phyloP scores from a whole-genome alignment of 1,140 invertebrate genomes.

The Metaphire vulgaris region DNA sequence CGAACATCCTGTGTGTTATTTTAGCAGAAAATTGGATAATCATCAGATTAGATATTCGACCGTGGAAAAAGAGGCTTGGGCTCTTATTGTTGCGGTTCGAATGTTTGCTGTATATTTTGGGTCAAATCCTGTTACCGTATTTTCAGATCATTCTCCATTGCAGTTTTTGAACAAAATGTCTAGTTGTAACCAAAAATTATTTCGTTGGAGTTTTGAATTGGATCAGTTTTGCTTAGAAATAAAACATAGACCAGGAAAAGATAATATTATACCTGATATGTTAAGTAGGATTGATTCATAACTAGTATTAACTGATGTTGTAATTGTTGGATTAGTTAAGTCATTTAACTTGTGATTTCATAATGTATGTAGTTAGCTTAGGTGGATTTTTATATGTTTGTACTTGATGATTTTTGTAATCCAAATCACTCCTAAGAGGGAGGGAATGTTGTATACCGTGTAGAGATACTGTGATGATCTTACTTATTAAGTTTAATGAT shows the following conservation, averaged over 20 bases:
- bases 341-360: too few species aligned
- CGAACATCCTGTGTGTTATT: background rate
- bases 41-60: background rate
- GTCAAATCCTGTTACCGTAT: background rate
- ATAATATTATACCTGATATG: background rate
- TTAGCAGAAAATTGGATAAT: background rate
- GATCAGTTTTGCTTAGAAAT: background rate
- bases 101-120: background rate
- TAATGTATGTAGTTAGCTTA: too few species aligned
- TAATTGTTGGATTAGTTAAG: too few species aligned
- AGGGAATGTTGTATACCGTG: too few species aligned
- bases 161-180: too few species aligned
- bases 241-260: background rate
- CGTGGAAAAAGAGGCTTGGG: background rate
- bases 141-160: background rate
- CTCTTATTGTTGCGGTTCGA: background rate
- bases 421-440: too few species aligned
- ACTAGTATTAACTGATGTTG: too few species aligned
- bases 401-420: too few species aligned
- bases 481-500: too few species aligned
- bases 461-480: too few species aligned
- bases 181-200: background rate
- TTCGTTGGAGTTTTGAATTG: background rate
- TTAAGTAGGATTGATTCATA: too few species aligned
- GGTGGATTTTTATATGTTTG: too few species aligned